These are phyloP conservation scores for Spinus pinus DNA, from an alignment of 2,797 vertebrate genomes.

Conservation along the genomic window DNA sequence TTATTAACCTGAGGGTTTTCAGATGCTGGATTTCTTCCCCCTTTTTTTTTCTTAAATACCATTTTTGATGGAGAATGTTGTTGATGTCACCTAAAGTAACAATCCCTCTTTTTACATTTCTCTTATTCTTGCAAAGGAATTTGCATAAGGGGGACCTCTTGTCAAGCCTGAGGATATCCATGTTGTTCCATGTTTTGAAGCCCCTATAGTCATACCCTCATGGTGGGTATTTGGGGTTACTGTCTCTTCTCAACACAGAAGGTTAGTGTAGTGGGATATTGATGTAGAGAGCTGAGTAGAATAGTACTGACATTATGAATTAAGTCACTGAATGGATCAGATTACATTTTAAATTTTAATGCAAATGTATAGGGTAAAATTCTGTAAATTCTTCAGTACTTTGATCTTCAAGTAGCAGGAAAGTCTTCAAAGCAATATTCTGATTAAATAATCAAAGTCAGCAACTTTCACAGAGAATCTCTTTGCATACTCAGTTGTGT, in stretches of 20 bases:
- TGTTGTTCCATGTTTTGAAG: background rate
- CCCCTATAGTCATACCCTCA: accelerated
- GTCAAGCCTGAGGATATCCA: background rate
- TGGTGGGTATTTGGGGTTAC: background rate
- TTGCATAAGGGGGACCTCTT: background rate
- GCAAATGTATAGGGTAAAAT: background rate
- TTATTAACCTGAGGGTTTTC: background rate
- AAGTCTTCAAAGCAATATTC: background rate
- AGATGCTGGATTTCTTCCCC: background rate
- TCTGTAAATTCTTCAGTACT: background rate
- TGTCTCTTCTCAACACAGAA: background rate
- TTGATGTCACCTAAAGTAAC: background rate
- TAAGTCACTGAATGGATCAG: background rate
- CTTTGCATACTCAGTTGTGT: background rate
- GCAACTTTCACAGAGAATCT: background rate
- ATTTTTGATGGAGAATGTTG: background rate
- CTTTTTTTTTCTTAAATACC: background rate
- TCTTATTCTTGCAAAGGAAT: background rate
- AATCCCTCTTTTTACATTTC: background rate
- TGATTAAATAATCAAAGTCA: background rate
- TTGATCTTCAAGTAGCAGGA: background rate
- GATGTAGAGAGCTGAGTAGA: background rate
- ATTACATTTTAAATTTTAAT: background rate
- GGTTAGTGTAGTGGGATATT: background rate
- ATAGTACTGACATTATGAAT: background rate